Evolutionary conservation across 1,140 invertebrate genomes (phyloP), one percentile per base, ranked within the genome.

Genomic region (Lerema accius): DNA sequence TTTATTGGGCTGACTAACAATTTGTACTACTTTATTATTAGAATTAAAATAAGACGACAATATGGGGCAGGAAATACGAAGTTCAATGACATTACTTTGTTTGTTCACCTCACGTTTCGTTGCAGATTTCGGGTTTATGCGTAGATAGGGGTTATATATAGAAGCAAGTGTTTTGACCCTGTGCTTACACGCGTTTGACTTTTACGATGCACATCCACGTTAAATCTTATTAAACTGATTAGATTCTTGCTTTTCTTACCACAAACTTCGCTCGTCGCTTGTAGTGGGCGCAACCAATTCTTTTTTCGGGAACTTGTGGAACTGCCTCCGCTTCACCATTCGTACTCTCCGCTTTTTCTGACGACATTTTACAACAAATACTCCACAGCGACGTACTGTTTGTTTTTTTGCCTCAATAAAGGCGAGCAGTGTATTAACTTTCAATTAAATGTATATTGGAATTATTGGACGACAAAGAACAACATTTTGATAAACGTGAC

Each of bases 231-330:
- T 17, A 17, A 46, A 23, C 14, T 46, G 23, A 48, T 23, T 35
- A 11, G 5, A 35, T 14, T 40, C 11, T 40, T 46, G 13, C 16
- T 17, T 23, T 69, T 92, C 94, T 94, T 91, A 96, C 95, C 87
- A 96, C 95, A 91, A 96, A 96, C 91, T 96, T 96, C 3, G 95
- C 95, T 77, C 94, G 94, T 75, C 95, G 92, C 78, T 95, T 95
- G 69, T 96, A 96, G 89, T 96, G 95, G 50, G 93, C 93, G 85
- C 95, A 96, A 37, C 95, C 95, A 73, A 92, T 86, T 15, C 89
- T 83, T 84, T 93, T 93, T 76, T 88, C 86, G 67, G 48, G 65
- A 46, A 62, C 77, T 63, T 77, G 64, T 65, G 53, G 60, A 7
- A 63, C 66, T 28, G 48, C 40, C 14, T 64, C 65, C 42, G 65